A percentile compares a stretch with the other conserved stretches of the same genome.
These are phyloP conservation scores for Catalaphyllia jardinei DNA, from an alignment of 64 coral and sea anemone genomes.

Conservation along the genomic window DNA sequence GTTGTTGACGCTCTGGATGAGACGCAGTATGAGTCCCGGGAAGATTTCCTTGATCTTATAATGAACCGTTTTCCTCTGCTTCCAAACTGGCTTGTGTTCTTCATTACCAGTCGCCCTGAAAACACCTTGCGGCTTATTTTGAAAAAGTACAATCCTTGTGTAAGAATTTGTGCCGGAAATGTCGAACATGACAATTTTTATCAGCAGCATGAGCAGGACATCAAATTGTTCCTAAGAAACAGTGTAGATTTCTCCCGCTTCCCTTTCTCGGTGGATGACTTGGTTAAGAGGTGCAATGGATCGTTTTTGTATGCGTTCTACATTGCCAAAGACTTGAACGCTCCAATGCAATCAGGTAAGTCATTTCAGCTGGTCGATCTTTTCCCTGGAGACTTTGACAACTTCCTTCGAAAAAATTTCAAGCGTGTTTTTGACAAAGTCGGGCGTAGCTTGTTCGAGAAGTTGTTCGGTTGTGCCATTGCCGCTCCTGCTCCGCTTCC, in stretches of 20 bases:
- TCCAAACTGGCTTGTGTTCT: constrained; percentile 24
- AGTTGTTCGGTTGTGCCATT: neutral
- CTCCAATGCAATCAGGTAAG: neutral
- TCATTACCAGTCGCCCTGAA: constrained; percentile 49
- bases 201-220: constrained; percentile 18
- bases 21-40: constrained; percentile 32
- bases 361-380: neutral
- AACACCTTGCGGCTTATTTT: neutral
- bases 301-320: constrained; percentile 36
- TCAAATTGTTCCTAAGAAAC: neutral
- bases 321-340: neutral
- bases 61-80: neutral
- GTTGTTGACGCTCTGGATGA: constrained; percentile 44
- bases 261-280: neutral
- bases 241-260: neutral
- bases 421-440: neutral
- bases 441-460: neutral
- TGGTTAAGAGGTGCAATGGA: constrained; percentile 12
- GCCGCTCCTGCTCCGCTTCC: neutral
- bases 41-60: constrained; percentile 35
- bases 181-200: neutral
- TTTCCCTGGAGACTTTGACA: constrained; percentile 27
- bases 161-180: constrained; percentile 25
- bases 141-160: constrained; percentile 22
- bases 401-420: constrained; percentile 2